These are phyloP conservation scores for Rhynchotus rufescens DNA, from an alignment of 2,797 vertebrate species.

Conservation along the genomic window DNA sequence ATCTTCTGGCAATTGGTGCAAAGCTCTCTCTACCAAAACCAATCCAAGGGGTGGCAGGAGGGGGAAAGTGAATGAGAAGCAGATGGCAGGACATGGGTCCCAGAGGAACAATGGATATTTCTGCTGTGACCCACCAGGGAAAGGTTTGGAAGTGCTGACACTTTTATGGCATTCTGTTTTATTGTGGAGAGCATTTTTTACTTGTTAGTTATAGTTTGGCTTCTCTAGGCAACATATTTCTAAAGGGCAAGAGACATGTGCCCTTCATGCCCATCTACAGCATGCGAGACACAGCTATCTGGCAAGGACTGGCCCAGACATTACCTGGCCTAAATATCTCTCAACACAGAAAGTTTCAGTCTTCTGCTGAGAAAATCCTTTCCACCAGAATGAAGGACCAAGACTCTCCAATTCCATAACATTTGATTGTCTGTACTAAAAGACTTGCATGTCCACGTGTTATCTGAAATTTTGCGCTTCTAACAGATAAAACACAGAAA, in stretches of 20 bases:
- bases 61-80: constrained; percentile 55
- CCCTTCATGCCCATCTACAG: background rate
- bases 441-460: background rate
- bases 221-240: constrained; percentile 37
- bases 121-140: constrained; percentile 62
- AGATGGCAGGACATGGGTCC: constrained; percentile 30
- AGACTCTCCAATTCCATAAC: background rate
- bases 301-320: background rate
- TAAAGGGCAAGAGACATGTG: constrained; percentile 27
- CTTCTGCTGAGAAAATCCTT: background rate
- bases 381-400: background rate
- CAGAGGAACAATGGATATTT: constrained; percentile 49
- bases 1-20: constrained; percentile 24
- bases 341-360: background rate
- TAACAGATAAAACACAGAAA: background rate
- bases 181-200: constrained; percentile 58
- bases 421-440: background rate
- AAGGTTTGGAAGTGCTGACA: constrained; percentile 65
- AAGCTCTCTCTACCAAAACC: constrained; percentile 33
- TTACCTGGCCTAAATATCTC: background rate
- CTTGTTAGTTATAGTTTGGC: constrained; percentile 55
- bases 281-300: background rate
- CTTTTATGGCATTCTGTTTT: constrained; percentile 60
- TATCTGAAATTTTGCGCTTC: background rate
- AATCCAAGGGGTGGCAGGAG: background rate